Evolutionary conservation across 2,888 invertebrate genomes (phyloP).

Genomic region (Hyppa rectilinea): DNA sequence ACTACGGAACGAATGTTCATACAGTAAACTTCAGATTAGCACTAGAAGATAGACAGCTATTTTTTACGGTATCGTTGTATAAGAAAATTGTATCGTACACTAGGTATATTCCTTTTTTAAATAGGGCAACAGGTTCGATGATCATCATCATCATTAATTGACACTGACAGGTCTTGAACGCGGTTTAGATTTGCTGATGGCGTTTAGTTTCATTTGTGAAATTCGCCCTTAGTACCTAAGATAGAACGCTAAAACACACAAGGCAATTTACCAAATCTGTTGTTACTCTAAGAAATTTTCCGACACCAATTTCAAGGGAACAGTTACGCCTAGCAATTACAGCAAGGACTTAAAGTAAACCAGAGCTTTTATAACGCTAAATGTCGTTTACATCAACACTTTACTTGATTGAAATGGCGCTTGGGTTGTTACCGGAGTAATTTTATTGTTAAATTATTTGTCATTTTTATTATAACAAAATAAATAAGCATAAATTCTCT

Average conservation of each 20-base stretch:
- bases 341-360: constrained; percentile 57
- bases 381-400: constrained; percentile 32
- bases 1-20: too few species aligned
- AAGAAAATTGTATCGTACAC: constrained; percentile 13
- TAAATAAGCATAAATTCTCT: constrained; percentile 8
- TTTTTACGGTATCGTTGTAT: constrained; percentile 12
- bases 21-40: too few species aligned
- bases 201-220: not conserved
- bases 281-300: constrained; percentile 65
- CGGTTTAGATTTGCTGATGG: not conserved
- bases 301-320: constrained; percentile 62
- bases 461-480: constrained; percentile 18
- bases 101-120: not conserved
- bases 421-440: not conserved
- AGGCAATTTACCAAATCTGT: constrained; percentile 70
- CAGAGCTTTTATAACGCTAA: constrained; percentile 16
- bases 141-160: not conserved
- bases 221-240: constrained; percentile 38
- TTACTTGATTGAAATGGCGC: constrained; percentile 25
- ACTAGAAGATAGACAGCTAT: not conserved
- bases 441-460: constrained; percentile 28
- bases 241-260: constrained; percentile 68
- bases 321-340: constrained; percentile 60
- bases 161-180: not conserved
- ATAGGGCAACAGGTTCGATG: not conserved